Evolutionary conservation across 1,140 invertebrate genomes (phyloP), one percentile per base, ranked within the genome.

Genomic region (Dreissena rostriformis): DNA sequence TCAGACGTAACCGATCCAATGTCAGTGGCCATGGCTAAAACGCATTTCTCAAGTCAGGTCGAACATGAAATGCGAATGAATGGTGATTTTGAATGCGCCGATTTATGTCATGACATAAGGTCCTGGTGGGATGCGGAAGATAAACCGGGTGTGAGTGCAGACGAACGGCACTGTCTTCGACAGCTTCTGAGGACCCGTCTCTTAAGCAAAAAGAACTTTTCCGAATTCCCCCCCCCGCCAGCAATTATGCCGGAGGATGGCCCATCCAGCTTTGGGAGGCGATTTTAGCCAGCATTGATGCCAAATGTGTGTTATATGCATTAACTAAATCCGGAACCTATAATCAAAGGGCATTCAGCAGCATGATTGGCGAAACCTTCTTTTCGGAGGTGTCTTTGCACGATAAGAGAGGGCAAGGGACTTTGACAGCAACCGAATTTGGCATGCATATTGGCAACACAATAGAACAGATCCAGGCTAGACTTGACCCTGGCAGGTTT

Each of bases 191-290:
- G n/a, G n/a, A 29, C 28, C 7, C 68, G 68, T 12, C n/a, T 71
- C 6, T 10, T 71, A 57, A 14, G n/a, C 14, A 15, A 15, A 14
- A 67, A 15, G 14, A n/a, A 57, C 55, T 57, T 57, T n/a, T 71
- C 55, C 14, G 55, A 15, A 14, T 15, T 84, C 78, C 78, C 73
- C n/a, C n/a, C 82, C n/a, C n/a, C 66, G 28, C 29, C 61, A 10
- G 67, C 82, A 22, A 71, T 70, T 84, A 83, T 68, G 51, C 70
- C 26, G 52, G 52, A 68, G 76, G 29, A 63, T 79, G 76, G 29
- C 76, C 66, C 19, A 55, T 57, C 28, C 72, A 83, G 65, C 51
- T 75, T 61, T 83, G 81, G 81, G 81, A 83, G 73, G 81, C 81
- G 19, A 22, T 83, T 51, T 15, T 83, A 26, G 39, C 81, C 12